phyloP scores from a whole-genome alignment of 2,888 invertebrate genomes.

The Hedychridium roseum region DNA sequence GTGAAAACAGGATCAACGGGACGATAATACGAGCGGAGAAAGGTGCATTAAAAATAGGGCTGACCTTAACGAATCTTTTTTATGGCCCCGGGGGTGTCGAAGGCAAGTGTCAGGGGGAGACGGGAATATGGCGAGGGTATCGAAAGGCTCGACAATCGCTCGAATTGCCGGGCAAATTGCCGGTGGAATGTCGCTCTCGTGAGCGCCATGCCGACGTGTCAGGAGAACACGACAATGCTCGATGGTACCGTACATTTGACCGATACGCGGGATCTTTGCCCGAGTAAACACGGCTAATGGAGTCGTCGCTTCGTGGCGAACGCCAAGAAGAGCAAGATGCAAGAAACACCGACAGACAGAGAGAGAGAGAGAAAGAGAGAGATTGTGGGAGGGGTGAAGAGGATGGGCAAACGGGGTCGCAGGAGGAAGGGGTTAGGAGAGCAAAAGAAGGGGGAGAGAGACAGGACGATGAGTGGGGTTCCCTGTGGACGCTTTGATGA shows the following conservation, averaged over 20 bases:
- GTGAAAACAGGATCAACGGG: no score
- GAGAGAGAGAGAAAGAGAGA: not conserved
- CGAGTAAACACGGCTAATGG: conserved; percentile 37
- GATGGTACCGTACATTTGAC: conserved; percentile 21
- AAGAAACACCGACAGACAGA: not conserved
- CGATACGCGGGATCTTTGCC: conserved; percentile 35
- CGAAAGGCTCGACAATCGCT: no score
- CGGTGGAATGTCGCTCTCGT: conserved; percentile 19
- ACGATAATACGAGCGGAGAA: no score
- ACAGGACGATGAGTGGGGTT: not conserved
- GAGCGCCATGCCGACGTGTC: conserved; percentile 17
- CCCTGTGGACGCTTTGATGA: conserved; percentile 8
- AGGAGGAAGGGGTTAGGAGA: no score
- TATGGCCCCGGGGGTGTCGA: no score
- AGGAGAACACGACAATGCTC: conserved; percentile 16
- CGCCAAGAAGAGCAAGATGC: conserved; percentile 9
- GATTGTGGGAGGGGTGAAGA: no score
- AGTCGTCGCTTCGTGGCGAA: conserved; percentile 25
- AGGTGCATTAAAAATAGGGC: no score
- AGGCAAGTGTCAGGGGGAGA: no score
- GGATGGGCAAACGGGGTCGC: no score
- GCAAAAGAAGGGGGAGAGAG: not conserved
- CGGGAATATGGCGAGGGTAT: no score
- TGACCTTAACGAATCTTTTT: no score
- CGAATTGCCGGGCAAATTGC: conserved; percentile 14